A percentile compares a stretch with the other conserved stretches of the same genome.
Conservation (phyloP, 2,797 vertebrate genomes). For the Rhadinocentrus ornatus region DNA sequence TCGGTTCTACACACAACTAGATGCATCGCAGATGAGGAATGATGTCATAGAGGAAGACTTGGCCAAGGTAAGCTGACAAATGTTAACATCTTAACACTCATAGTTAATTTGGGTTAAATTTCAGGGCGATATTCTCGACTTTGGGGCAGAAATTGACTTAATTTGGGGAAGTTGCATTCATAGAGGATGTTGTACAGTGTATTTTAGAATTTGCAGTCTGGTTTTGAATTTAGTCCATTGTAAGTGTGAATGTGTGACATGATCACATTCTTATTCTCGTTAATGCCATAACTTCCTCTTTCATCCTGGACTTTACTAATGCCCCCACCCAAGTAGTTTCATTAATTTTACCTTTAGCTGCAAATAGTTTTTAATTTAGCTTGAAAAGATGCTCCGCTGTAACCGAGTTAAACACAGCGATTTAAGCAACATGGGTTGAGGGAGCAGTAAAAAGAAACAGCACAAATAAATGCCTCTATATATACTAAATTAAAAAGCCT, state of each 20-base stretch:
- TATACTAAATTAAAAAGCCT: background rate
- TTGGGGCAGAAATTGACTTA: constrained; percentile 10
- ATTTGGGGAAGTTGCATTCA: constrained; percentile 29
- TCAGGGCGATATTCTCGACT: background rate
- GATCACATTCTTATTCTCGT: background rate
- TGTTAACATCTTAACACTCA: too few relatives aligned
- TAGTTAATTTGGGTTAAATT: background rate
- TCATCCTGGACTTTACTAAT: background rate
- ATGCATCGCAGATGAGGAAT: constrained; percentile 98
- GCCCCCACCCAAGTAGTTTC: background rate
- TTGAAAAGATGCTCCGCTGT: background rate
- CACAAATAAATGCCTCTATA: background rate
- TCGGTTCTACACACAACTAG: constrained; percentile 97
- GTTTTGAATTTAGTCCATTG: constrained; percentile 3
- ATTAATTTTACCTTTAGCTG: background rate
- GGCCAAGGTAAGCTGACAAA: constrained; percentile 89
- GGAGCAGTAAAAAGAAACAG: background rate
- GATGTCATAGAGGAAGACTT: constrained; percentile 99
- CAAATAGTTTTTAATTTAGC: background rate
- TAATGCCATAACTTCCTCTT: constrained; percentile 36
- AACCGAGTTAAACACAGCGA: background rate
- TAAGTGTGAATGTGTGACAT: constrained; percentile 40
- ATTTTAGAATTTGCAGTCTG: constrained; percentile 6
- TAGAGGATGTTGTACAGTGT: constrained; percentile 40
- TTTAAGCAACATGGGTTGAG: background rate